Evolutionary conservation across 1,140 invertebrate genomes (phyloP).

Genomic region (Trialeurodes vaporariorum): DNA sequence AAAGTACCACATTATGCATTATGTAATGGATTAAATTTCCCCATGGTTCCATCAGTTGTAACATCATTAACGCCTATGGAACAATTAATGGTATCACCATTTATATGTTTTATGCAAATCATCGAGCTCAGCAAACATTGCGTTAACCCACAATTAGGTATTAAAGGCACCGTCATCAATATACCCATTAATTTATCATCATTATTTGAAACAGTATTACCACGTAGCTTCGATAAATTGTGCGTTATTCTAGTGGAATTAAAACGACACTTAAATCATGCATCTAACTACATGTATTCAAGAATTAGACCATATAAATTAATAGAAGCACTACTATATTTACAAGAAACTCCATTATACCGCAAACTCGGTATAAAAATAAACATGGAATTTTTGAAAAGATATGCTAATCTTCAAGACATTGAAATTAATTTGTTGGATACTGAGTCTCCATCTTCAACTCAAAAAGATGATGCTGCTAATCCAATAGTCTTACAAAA

Average conservation of each 20-base stretch:
- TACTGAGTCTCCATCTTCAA: too few species aligned
- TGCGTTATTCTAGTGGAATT: background rate
- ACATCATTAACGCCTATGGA: background rate
- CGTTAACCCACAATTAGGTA: background rate
- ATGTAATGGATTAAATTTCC: slow-evolving; percentile 3
- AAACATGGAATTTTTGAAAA: background rate
- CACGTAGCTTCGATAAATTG: background rate
- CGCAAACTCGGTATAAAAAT: background rate
- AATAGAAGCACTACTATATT: background rate
- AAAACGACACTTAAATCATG: background rate
- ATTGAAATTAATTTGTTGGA: background rate
- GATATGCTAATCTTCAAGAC: background rate
- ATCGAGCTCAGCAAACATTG: background rate
- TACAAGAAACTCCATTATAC: background rate
- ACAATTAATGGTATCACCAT: background rate
- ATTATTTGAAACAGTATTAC: background rate
- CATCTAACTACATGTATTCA: background rate
- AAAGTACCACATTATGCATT: background rate
- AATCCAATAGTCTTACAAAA: too few species aligned
- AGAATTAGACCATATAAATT: background rate
- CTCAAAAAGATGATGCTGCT: too few species aligned
- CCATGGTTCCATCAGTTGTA: background rate
- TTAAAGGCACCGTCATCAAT: background rate
- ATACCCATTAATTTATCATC: background rate
- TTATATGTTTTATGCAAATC: slow-evolving; percentile 2